Base-by-base conservation (phyloP, 2,888 invertebrate species). In the Epinotia brunnichana region DNA sequence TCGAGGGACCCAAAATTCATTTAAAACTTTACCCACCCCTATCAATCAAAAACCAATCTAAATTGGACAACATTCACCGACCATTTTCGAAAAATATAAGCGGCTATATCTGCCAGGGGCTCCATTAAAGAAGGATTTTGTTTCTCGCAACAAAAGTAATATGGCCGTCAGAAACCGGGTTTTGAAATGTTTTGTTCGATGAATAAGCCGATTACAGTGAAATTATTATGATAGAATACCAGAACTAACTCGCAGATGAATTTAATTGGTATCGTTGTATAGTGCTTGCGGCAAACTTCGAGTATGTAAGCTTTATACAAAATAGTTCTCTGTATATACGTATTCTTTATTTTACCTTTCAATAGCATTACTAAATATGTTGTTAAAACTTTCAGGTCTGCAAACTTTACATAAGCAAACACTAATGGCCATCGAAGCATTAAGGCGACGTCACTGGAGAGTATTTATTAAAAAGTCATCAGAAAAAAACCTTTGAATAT, bases 31-130 rank as follows among this genome's bases (percentile, higher is more conserved):
- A 80, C 83, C 82, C 82, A 81, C 83, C 81, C 81, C 85, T 86
- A 88, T 91, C 89, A 87, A 90, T 90, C 90, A 91, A 90, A 90
- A 89, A 85, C 82, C 89, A 89, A 90, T 90, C 85, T 90, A 88
- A 89, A 88, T 87, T 87, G 87, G 81, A 87, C 87, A 85, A 85
- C 83, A 86, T 84, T 84, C 77, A 75, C 70, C 75, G 79, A 77
- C 76, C 81, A 81, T 82, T 82, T 79, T 80, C 76, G 73, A 82
- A 81, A 85, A 77, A 77, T 75, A 69, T 64, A 73, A 66, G 54
- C 57, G 17, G 17, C 51, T 60, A 54, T 68, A 70, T 67, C 53
- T 74, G 64, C 74, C 76, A 74, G 76, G 48, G 70, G 74, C 74
- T 71, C 74, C 73, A 78, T 67, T 67, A 77, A 35, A 70, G 60